Percentiles rank a stretch among this genome's conserved stretches.
Conservation (phyloP, 1,140 invertebrate species). For the Colletes gigas region DNA sequence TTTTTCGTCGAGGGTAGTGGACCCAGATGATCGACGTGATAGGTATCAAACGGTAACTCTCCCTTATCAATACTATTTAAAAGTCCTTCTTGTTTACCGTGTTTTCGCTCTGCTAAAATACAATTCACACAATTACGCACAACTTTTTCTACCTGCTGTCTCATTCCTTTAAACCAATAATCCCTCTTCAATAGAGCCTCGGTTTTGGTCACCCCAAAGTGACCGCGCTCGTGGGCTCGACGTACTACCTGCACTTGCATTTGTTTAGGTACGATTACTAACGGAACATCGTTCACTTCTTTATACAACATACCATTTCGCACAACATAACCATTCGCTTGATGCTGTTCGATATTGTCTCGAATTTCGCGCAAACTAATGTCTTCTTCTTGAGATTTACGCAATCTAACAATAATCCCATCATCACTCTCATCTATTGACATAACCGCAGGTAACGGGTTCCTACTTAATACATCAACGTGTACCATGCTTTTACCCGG, state of each 20-base stretch:
- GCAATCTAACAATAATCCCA: background rate
- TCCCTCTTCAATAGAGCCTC: background rate
- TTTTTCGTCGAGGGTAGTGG: background rate
- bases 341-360: background rate
- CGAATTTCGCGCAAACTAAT: background rate
- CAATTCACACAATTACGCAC: background rate
- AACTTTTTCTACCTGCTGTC: background rate
- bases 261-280: background rate
- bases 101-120: background rate
- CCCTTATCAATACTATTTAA: background rate
- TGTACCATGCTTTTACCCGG: constrained; percentile 13
- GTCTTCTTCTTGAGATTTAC: background rate
- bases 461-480: background rate
- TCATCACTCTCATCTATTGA: background rate
- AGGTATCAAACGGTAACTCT: background rate
- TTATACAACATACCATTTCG: background rate
- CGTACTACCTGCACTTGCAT: background rate
- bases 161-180: background rate
- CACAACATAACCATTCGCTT: background rate
- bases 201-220: background rate
- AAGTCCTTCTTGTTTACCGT: background rate
- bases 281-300: background rate
- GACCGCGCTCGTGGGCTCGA: background rate
- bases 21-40: background rate
- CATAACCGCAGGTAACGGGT: background rate